Evolutionary conservation across 2,888 invertebrate species (phyloP), one percentile per base, ranked within the genome.

Genomic region (Pammene fasciana): DNA sequence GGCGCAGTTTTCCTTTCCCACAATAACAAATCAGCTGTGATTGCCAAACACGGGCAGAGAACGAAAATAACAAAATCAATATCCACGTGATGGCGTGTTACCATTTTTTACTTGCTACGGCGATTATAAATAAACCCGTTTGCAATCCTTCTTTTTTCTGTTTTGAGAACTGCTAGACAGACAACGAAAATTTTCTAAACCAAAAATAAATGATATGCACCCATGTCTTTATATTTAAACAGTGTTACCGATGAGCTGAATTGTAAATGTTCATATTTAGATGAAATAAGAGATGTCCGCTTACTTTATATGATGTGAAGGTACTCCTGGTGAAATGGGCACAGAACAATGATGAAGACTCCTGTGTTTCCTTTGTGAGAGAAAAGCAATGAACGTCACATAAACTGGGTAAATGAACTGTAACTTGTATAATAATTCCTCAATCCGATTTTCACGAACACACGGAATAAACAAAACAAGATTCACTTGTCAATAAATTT

Each of bases 361-460:
- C 78, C 80, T 76, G 78, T 79, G 75, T 82, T 83, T 88, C 87
- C 89, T 90, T 90, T 90, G 90, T 89, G 86, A 87, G 87, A 86
- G 85, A 79, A 82, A 81, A 75, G 79, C 76, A 78, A 76, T 78
- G 76, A 79, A 80, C 76, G 78, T 81, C 78, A 76, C 74, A 67
- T 46, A 67, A 50, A 67, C 62, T 66, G 41, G 52, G 45, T 70
- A 46, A 65, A 65, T 68, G 38, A 67, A 75, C 72, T 70, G 60
- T 59, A 66, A 34, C 36, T 43, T 43, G 0, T 9, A 18, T 50
- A 43, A 16, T 56, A 52, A 73, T 60, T 55, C 10, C 13, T 11
- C 16, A 61, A 55, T 65, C n/a, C n/a, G 26, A 14, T 65, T 55
- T 71, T 11, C 41, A 71, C 72, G 50, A 52, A 64, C 68, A 71